These are phyloP conservation scores for Synanthedon formicaeformis DNA, from an alignment of 2,888 invertebrate species.

Conservation along the genomic window DNA sequence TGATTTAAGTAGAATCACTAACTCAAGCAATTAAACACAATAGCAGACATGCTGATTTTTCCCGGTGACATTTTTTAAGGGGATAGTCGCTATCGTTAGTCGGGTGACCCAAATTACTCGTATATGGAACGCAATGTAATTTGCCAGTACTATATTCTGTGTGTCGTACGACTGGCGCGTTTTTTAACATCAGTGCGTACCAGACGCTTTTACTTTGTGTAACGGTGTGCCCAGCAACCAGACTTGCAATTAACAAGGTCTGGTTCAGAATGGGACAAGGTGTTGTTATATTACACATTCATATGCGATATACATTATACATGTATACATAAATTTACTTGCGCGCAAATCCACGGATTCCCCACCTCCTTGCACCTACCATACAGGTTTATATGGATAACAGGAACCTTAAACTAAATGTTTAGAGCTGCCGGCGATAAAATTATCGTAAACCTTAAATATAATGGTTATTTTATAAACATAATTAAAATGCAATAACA, in stretches of 20 bases:
- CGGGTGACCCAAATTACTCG: too few species aligned
- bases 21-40: too few species aligned
- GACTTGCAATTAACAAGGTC: conserved; percentile 40
- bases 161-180: too few species aligned
- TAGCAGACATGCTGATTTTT: too few species aligned
- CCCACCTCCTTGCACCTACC: conserved; percentile 9
- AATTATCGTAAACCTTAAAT: background rate
- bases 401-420: background rate
- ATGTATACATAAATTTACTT: conserved; percentile 3
- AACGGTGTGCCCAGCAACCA: conserved; percentile 31
- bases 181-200: background rate
- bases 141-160: too few species aligned
- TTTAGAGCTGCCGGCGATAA: background rate
- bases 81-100: too few species aligned
- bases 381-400: conserved; percentile 11
- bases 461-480: background rate
- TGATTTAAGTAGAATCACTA: too few species aligned
- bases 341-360: conserved; percentile 5
- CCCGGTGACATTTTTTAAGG: too few species aligned
- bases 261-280: conserved; percentile 32
- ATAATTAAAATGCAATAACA: background rate
- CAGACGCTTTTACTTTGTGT: conserved; percentile 10
- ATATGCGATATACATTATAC: background rate
- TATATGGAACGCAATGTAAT: too few species aligned
- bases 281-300: conserved; percentile 6